phyloP scores from a whole-genome alignment of 2,888 invertebrate species.

The Dasysyrphus tricinctus region DNA sequence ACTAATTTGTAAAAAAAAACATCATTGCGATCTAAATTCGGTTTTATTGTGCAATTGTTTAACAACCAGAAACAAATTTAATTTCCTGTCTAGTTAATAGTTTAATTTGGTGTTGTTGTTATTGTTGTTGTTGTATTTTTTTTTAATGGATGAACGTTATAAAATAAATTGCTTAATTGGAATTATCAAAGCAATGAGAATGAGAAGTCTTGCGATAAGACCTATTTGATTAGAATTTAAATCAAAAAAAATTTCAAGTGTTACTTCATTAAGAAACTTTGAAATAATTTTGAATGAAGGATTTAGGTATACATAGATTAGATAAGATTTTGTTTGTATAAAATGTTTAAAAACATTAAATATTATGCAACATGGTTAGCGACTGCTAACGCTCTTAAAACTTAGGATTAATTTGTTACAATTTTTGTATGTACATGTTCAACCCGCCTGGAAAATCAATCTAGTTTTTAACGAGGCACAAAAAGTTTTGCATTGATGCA shows the following conservation, averaged over 20 bases:
- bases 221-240: slow-evolving; percentile 11
- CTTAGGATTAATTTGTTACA: too few relatives aligned
- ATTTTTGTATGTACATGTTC: too few relatives aligned
- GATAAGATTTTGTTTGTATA: neutral
- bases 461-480: too few relatives aligned
- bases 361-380: too few relatives aligned
- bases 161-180: slow-evolving; percentile 57
- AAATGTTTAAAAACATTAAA: too few relatives aligned
- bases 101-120: slow-evolving; percentile 48
- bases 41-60: slow-evolving; percentile 69
- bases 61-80: slow-evolving; percentile 66
- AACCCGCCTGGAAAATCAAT: too few relatives aligned
- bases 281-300: neutral
- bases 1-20: slow-evolving; percentile 10
- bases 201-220: slow-evolving; percentile 31
- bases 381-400: too few relatives aligned
- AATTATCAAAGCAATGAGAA: slow-evolving; percentile 42
- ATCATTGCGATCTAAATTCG: slow-evolving; percentile 65
- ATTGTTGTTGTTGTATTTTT: slow-evolving; percentile 22
- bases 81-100: slow-evolving; percentile 73
- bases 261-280: neutral
- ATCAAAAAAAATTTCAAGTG: neutral
- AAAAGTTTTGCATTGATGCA: too few relatives aligned
- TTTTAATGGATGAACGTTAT: slow-evolving; percentile 23
- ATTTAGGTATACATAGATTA: neutral